Conservation (phyloP, 2,113 vertebrate species). For the Mus pahari region DNA sequence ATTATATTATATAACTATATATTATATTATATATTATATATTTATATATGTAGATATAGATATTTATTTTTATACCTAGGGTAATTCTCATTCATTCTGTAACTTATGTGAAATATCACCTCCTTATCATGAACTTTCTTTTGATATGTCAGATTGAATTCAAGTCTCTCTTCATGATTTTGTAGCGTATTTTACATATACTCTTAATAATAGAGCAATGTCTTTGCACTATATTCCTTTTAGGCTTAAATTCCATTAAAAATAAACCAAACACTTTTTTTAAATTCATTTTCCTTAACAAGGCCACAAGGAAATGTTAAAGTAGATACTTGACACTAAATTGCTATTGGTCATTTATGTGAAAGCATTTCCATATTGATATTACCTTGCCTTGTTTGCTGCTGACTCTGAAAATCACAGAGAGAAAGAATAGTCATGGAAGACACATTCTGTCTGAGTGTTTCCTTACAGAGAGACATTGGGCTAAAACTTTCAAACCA, state of each 20-base stretch:
- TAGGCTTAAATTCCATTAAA: constrained; percentile 13
- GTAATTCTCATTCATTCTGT: not conserved
- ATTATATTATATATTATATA: not conserved
- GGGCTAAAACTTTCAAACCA: not conserved
- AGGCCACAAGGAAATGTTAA: not conserved
- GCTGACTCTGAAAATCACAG: not conserved
- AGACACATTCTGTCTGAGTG: not conserved
- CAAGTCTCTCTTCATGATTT: not conserved
- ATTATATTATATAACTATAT: not conserved
- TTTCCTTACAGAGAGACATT: not conserved
- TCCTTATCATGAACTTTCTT: not conserved
- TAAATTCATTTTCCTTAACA: not conserved
- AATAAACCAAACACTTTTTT: not conserved
- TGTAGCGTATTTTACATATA: not conserved
- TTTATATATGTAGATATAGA: not conserved
- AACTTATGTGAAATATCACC: not conserved
- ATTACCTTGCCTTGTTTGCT: not conserved
- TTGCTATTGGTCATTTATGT: not conserved
- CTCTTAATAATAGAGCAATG: not conserved
- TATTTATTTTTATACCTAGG: too few relatives aligned
- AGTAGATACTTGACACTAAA: not conserved
- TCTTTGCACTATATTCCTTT: not conserved
- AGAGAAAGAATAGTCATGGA: not conserved
- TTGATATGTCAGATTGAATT: not conserved
- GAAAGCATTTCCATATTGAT: not conserved